phyloP scores from a whole-genome alignment of 1,140 invertebrate species.

The Lepidurus couesii region DNA sequence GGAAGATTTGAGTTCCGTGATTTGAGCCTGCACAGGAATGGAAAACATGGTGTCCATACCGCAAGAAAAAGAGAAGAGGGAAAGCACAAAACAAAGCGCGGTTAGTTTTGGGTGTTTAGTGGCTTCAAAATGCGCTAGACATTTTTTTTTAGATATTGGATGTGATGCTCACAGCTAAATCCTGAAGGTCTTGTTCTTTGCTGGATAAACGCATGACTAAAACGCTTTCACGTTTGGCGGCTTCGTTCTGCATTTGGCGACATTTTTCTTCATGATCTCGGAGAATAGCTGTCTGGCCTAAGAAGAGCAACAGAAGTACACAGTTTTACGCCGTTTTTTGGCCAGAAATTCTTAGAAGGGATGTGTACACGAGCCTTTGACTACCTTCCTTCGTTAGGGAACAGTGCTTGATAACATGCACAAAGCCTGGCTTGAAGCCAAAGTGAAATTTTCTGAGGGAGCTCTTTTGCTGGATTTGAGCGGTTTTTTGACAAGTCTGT shows the following conservation, averaged over 20 bases:
- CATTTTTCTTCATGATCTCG: constrained; percentile 60
- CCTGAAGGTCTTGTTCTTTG: constrained; percentile 94
- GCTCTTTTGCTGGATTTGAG: not conserved
- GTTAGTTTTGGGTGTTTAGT: not conserved
- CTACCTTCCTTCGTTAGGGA: not conserved
- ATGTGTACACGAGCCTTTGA: constrained; percentile 16
- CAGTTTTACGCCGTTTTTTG: not conserved
- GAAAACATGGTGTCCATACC: not conserved
- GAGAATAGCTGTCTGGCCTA: not conserved
- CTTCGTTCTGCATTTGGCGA: constrained; percentile 73
- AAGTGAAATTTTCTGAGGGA: not conserved
- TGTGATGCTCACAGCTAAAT: constrained; percentile 73
- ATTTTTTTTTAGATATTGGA: not conserved
- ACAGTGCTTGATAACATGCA: not conserved
- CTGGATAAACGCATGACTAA: constrained; percentile 81
- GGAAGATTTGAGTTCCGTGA: constrained; percentile 78
- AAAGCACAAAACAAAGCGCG: constrained; percentile 27
- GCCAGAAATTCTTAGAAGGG: not conserved
- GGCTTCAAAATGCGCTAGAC: not conserved
- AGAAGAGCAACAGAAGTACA: constrained; percentile 15
- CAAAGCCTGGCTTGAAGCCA: not conserved
- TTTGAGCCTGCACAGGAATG: constrained; percentile 67
- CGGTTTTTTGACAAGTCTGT: not conserved
- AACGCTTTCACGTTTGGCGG: constrained; percentile 81
- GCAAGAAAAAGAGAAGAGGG: not conserved